Base-by-base conservation (phyloP, 2,888 invertebrate genomes). In the Cryptocephalus moraei region DNA sequence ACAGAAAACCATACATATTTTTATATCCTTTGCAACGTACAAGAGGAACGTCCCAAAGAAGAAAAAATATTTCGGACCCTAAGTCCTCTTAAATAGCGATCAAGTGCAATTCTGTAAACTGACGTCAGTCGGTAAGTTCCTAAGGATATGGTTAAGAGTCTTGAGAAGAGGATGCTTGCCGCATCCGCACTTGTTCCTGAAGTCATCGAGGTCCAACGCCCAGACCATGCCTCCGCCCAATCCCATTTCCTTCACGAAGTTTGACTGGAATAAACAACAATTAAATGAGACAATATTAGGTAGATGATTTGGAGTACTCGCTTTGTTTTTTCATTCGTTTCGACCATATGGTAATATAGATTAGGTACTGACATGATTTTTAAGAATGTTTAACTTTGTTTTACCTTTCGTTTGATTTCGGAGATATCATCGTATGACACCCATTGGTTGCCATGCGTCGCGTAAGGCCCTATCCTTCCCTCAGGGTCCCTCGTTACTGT, bases 141-240 rank as follows among this genome's bases (percentile, higher is more conserved):
- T 66, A 31, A 81, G 61, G 59, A 76, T 79, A 50, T 73, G 70
- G 56, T 77, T 80, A 33, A 88, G 66, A 0, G 86, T 82, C 31
- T 76, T 75, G 43, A 87, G 67, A 10, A 88, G 68, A 0, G 86
- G 86, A 68, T 81, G 77, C 44, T 77, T 75, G 4, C 80, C 80
- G 65, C 85, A 84, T 8, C 80, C 79, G 63, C 86, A 86, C 41
- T 71, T 68, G 48, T 73, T 81, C 44, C 76, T 73, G 73, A 86
- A 86, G 65, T 87, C 86, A 62, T 88, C 88, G 57, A 87, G 71
- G 68, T 87, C 87, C 14, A 87, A 66, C 0, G 87, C 84, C 86
- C 87, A 88, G 13, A 87, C 74, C 72, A 86, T 86, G 8, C 81
- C 85, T 8, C 88, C 88, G 2, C 84, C 81, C 22, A 84, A 70